Percentiles rank a stretch among this genome's conserved stretches.
Evolutionary conservation across 2,888 invertebrate species (phyloP).

Genomic region (Acanthococcus lagerstroemiae): DNA sequence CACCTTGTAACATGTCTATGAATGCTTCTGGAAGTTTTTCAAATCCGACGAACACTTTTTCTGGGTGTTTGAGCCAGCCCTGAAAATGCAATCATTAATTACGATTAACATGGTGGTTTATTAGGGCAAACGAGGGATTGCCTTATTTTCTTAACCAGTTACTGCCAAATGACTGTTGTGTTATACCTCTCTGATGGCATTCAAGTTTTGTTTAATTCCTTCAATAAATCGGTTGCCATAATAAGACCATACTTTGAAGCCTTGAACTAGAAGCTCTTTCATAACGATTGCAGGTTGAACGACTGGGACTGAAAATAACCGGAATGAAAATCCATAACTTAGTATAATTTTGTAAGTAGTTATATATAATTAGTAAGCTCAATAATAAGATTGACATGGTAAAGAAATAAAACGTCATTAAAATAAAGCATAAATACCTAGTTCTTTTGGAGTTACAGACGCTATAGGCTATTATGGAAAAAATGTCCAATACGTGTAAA

Average conservation of each 20-base stretch:
- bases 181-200: constrained; percentile 43
- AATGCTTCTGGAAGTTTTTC: constrained; percentile 63
- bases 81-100: constrained; percentile 37
- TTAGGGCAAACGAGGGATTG: too few species aligned
- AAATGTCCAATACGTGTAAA: too few species aligned
- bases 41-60: constrained; percentile 61
- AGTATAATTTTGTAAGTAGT: too few species aligned
- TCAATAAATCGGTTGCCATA: constrained; percentile 54
- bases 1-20: constrained; percentile 52
- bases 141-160: too few species aligned
- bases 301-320: constrained; percentile 31
- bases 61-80: constrained; percentile 59
- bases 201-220: constrained; percentile 53
- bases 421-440: too few species aligned
- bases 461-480: too few species aligned
- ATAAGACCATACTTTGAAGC: constrained; percentile 46
- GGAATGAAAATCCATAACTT: too few species aligned
- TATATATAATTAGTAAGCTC: too few species aligned
- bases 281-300: constrained; percentile 44
- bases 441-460: too few species aligned
- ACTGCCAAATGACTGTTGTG: not conserved
- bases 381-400: too few species aligned
- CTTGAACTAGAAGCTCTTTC: constrained; percentile 53
- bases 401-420: too few species aligned
- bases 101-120: not conserved